These are phyloP conservation scores for Lycaena phlaeas DNA, from an alignment of 2,888 invertebrate species.

Conservation along the genomic window DNA sequence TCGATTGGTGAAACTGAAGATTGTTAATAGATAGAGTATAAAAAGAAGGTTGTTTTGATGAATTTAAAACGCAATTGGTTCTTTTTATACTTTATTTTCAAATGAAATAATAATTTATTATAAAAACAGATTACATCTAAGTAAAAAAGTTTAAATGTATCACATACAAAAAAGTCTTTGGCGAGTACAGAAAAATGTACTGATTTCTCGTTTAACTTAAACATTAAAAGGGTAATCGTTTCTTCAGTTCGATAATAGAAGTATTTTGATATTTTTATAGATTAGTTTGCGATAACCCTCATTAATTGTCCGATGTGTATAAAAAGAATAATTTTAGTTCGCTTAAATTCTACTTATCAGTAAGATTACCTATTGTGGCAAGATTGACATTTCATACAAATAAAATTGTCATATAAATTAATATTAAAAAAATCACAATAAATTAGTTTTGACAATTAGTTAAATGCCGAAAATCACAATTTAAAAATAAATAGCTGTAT, in stretches of 20 bases:
- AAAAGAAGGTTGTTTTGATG: no score
- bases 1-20: no score
- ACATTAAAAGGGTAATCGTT: not conserved
- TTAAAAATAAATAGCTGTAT: no score
- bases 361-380: not conserved
- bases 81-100: constrained; percentile 19
- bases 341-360: not conserved
- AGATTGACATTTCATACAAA: not conserved
- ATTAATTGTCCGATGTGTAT: not conserved
- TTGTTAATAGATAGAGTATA: no score
- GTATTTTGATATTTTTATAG: no score
- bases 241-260: no score
- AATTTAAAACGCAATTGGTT: constrained; percentile 5
- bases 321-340: not conserved
- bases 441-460: not conserved
- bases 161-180: constrained; percentile 70
- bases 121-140: constrained; percentile 45
- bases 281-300: not conserved
- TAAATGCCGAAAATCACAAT: no score
- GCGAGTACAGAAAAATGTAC: constrained; percentile 52
- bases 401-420: not conserved
- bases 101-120: constrained; percentile 25
- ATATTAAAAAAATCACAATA: not conserved
- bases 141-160: constrained; percentile 61
- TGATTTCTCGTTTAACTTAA: constrained; percentile 8